These are phyloP conservation scores for Gymnocypris eckloni DNA, from an alignment of 2,797 vertebrate genomes.

Conservation along the genomic window DNA sequence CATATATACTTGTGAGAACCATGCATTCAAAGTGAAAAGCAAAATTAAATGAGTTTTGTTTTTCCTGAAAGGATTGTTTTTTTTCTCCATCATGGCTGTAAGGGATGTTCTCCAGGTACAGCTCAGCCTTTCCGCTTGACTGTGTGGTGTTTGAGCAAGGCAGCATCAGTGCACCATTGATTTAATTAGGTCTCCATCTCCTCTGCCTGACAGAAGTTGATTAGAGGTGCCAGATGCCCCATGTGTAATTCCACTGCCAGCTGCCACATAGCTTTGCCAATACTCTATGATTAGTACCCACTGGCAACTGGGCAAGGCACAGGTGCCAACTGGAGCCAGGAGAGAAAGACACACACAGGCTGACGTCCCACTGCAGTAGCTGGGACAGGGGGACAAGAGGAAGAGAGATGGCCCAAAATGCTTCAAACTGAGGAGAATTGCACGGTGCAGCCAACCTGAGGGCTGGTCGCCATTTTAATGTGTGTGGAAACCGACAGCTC, in stretches of 20 bases:
- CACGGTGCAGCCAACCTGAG: background rate
- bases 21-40: constrained; percentile 4
- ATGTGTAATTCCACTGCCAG: constrained; percentile 83
- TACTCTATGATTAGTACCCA: constrained; percentile 86
- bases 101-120: constrained; percentile 52
- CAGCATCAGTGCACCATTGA: constrained; percentile 81
- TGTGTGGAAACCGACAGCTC: background rate
- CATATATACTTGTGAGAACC: background rate
- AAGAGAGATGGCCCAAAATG: constrained; percentile 26
- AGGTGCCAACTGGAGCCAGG: constrained; percentile 83
- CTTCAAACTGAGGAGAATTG: constrained; percentile 30
- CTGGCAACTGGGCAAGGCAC: constrained; percentile 83
- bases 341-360: constrained; percentile 72
- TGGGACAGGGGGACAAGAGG: constrained; percentile 36
- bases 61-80: background rate
- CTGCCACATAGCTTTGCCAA: constrained; percentile 82
- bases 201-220: constrained; percentile 84
- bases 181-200: constrained; percentile 86
- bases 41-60: background rate
- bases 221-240: constrained; percentile 86
- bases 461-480: background rate
- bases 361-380: constrained; percentile 48
- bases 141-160: constrained; percentile 70
- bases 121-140: constrained; percentile 46
- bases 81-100: background rate